Conservation (phyloP, 1,140 invertebrate species). For the Aphelenchoides fujianensis region DNA sequence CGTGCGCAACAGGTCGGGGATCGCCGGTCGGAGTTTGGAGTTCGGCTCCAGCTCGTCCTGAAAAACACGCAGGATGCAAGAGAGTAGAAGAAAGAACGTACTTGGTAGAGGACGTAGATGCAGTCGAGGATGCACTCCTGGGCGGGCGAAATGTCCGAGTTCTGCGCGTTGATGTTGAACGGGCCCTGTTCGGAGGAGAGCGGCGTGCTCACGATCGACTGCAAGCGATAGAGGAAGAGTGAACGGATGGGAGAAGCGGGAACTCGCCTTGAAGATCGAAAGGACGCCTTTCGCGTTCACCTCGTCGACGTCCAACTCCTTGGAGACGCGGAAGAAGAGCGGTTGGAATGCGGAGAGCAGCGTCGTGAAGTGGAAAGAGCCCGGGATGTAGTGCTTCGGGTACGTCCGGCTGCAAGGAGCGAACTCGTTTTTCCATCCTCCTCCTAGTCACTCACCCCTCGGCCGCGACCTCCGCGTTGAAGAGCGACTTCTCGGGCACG, state of each 20-base stretch:
- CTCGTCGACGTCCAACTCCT: slow-evolving; percentile 42
- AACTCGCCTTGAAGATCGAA: slow-evolving; percentile 36
- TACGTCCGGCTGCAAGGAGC: slow-evolving; percentile 11
- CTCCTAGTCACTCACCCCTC: neutral
- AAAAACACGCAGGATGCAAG: slow-evolving; percentile 21
- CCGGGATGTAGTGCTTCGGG: slow-evolving; percentile 46
- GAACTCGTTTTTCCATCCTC: neutral
- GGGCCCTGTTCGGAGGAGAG: slow-evolving; percentile 50
- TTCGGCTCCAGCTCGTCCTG: slow-evolving; percentile 47
- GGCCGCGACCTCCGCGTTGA: neutral
- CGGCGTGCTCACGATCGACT: slow-evolving; percentile 51
- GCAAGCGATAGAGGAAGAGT: slow-evolving; percentile 28
- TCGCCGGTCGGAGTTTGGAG: slow-evolving; percentile 36
- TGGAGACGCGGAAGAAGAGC: slow-evolving; percentile 50
- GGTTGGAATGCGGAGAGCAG: slow-evolving; percentile 51
- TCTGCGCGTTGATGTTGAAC: slow-evolving; percentile 48
- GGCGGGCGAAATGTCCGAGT: slow-evolving; percentile 47
- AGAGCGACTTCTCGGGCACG: slow-evolving; percentile 24
- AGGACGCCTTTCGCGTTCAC: slow-evolving; percentile 33
- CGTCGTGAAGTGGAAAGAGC: slow-evolving; percentile 58
- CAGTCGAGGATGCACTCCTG: slow-evolving; percentile 58
- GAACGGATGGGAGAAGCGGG: neutral
- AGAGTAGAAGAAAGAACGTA: slow-evolving; percentile 22
- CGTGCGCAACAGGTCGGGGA: slow-evolving; percentile 51
- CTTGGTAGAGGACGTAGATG: slow-evolving; percentile 42